Evolutionary conservation across 2,797 vertebrate genomes (phyloP).

Genomic region (Coluber constrictor): DNA sequence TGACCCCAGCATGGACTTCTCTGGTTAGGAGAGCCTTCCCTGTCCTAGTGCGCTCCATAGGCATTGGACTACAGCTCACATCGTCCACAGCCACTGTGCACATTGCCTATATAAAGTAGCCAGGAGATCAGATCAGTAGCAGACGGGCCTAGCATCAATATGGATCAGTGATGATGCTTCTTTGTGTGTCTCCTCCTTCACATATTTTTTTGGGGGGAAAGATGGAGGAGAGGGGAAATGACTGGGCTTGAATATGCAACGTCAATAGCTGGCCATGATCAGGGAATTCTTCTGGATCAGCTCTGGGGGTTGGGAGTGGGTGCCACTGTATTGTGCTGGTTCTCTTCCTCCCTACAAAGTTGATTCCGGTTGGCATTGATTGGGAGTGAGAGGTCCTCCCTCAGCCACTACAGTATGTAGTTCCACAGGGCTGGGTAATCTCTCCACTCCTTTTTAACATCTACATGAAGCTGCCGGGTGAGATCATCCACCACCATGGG

Average conservation of each 20-base stretch:
- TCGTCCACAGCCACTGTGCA: neutral
- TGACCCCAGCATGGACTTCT: neutral
- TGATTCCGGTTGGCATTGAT: neutral
- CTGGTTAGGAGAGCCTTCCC: neutral
- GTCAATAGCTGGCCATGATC: neutral
- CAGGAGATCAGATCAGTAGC: neutral
- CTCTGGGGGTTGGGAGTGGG: neutral
- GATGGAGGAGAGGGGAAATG: neutral
- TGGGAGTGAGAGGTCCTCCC: neutral
- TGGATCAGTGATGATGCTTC: neutral
- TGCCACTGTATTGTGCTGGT: neutral
- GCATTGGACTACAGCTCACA: neutral
- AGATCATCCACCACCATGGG: neutral
- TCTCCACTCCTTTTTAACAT: neutral
- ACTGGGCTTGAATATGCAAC: neutral
- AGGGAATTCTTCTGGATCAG: neutral
- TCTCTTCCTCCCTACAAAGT: neutral
- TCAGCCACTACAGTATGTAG: neutral
- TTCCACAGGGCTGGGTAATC: neutral
- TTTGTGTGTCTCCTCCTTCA: neutral
- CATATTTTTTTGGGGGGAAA: neutral
- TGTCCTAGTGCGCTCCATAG: neutral
- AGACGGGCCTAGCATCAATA: neutral
- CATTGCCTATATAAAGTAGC: neutral
- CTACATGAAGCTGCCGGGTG: neutral